Conservation (phyloP, 2,113 vertebrate species). For the Nansenia antarctica region DNA sequence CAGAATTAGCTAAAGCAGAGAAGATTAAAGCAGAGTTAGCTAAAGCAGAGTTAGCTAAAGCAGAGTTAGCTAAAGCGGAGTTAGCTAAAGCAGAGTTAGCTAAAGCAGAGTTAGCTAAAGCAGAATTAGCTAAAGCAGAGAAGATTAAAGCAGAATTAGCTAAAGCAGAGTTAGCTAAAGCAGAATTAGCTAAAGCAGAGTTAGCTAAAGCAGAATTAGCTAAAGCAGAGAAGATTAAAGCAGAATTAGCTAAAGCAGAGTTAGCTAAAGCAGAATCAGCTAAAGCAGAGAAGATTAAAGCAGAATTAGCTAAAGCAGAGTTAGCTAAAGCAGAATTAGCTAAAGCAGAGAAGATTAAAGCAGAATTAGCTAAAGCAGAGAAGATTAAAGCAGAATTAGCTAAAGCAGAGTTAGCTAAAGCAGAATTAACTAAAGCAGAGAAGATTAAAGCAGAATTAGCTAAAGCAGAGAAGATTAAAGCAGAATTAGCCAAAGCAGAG, state of each 20-base stretch:
- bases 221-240: no score
- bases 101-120: not conserved
- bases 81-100: no score
- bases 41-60: no score
- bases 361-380: not conserved
- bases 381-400: not conserved
- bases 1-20: constrained; percentile 9
- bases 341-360: not conserved
- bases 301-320: not conserved
- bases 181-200: not conserved
- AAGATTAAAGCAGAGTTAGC: no score
- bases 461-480: no score
- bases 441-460: not conserved
- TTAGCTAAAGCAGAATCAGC: not conserved
- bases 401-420: not conserved
- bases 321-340: no score
- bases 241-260: no score
- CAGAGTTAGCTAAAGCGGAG: no score
- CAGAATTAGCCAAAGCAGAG: not conserved
- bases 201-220: not conserved
- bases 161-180: no score
- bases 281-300: not conserved
- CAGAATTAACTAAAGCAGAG: not conserved
- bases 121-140: not conserved
- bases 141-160: not conserved